These are phyloP conservation scores for Lysiphlebus fabarum DNA, from an alignment of 1,140 invertebrate genomes.

Conservation along the genomic window DNA sequence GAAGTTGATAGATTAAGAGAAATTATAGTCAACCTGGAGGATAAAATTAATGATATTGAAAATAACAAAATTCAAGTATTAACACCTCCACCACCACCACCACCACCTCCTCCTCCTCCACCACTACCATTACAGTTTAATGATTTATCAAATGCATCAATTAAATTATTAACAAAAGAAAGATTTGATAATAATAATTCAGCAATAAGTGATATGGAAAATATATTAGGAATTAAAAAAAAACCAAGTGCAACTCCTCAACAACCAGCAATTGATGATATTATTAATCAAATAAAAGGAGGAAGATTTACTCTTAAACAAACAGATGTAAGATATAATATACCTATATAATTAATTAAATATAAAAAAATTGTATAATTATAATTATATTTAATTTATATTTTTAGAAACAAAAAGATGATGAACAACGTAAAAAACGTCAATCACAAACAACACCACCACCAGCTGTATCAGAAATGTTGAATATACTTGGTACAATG, in stretches of 20 bases:
- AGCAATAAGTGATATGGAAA: slow-evolving; percentile 60
- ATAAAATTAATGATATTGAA: slow-evolving; percentile 47
- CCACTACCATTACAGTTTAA: slow-evolving; percentile 33
- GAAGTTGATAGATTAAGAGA: slow-evolving; percentile 40
- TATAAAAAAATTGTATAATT: too few species aligned
- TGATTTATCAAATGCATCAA: slow-evolving; percentile 33
- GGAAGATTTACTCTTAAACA: slow-evolving; percentile 70
- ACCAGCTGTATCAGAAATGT: slow-evolving; percentile 69
- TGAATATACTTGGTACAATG: slow-evolving; percentile 68
- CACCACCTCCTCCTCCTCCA: slow-evolving; percentile 48
- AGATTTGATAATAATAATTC: slow-evolving; percentile 38
- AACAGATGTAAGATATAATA: slow-evolving; percentile 54
- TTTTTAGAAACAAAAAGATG: slow-evolving; percentile 55
- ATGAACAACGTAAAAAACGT: slow-evolving; percentile 60
- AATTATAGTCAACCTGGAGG: slow-evolving; percentile 37
- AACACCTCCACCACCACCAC: slow-evolving; percentile 47
- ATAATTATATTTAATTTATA: slow-evolving; percentile 25
- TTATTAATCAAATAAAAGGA: slow-evolving; percentile 73
- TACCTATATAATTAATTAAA: slow-evolving; percentile 5
- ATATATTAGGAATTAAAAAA: slow-evolving; percentile 57
- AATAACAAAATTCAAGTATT: slow-evolving; percentile 34
- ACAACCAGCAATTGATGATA: slow-evolving; percentile 65
- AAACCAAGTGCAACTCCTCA: slow-evolving; percentile 41
- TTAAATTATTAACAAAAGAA: slow-evolving; percentile 43
- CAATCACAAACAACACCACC: slow-evolving; percentile 56